Percentiles rank a stretch among this genome's conserved stretches.
Evolutionary conservation across 2,797 vertebrate genomes (phyloP).

Genomic region (Sebastes steindachneri): DNA sequence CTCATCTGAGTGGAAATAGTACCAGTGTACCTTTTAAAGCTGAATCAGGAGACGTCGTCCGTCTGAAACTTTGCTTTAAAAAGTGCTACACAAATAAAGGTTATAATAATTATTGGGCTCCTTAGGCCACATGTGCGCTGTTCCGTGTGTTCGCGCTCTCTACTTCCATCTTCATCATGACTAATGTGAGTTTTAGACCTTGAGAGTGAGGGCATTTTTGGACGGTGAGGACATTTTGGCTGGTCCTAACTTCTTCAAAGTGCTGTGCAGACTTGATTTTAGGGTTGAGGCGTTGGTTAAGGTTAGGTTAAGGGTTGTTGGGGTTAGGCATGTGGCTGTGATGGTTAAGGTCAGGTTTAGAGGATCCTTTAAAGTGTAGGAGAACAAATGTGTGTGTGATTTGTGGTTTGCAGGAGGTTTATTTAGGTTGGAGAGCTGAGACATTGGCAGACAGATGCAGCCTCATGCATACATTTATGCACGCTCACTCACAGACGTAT

Average conservation of each 20-base stretch:
- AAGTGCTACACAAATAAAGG: background rate
- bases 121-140: background rate
- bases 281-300: slow-evolving; percentile 8
- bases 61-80: background rate
- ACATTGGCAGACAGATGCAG: slow-evolving; percentile 41
- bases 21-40: background rate
- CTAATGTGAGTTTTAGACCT: background rate
- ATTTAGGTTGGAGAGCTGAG: slow-evolving; percentile 46
- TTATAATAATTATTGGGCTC: background rate
- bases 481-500: slow-evolving; percentile 34
- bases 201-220: background rate
- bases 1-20: slow-evolving; percentile 11
- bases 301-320: slow-evolving; percentile 8
- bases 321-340: slow-evolving; percentile 21
- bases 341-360: slow-evolving; percentile 33
- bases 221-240: background rate
- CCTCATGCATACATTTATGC: slow-evolving; percentile 22
- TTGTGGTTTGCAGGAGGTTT: slow-evolving; percentile 49
- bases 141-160: background rate
- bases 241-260: background rate
- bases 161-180: background rate
- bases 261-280: background rate
- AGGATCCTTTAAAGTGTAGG: background rate
- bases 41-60: background rate
- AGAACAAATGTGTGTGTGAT: slow-evolving; percentile 16